Percentiles rank a stretch among this genome's conserved stretches.
Evolutionary conservation across 2,113 vertebrate genomes (phyloP).

Genomic region (Cottus gobio): DNA sequence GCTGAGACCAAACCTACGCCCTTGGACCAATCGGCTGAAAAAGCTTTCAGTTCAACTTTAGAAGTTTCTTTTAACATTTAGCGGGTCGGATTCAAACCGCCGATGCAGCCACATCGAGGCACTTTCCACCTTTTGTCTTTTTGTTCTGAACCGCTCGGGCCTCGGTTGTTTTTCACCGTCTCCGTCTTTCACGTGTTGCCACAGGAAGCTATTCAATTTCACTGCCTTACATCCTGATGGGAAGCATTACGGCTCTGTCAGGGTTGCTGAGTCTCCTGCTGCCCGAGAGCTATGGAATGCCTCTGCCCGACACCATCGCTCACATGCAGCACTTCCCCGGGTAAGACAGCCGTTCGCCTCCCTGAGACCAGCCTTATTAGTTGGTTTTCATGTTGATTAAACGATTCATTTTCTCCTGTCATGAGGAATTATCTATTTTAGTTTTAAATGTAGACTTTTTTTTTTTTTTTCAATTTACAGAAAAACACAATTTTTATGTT

Average conservation of each 20-base stretch:
- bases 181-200: slow-evolving; percentile 24
- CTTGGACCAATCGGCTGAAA: not conserved
- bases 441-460: not conserved
- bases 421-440: not conserved
- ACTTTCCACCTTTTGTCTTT: slow-evolving; percentile 10
- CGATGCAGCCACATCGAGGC: not conserved
- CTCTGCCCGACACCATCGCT: slow-evolving; percentile 89
- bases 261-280: slow-evolving; percentile 92
- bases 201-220: slow-evolving; percentile 87
- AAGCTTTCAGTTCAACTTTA: slow-evolving; percentile 19
- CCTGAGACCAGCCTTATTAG: not conserved
- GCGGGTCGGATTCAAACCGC: not conserved
- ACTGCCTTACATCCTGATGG: slow-evolving; percentile 91
- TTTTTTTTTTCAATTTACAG: not conserved
- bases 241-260: slow-evolving; percentile 85
- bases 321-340: slow-evolving; percentile 89
- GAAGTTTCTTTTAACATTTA: slow-evolving; percentile 4
- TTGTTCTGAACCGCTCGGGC: slow-evolving; percentile 1
- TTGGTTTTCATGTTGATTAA: not conserved
- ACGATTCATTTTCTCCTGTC: not conserved
- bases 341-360: slow-evolving; percentile 71
- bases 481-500: not conserved
- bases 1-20: too few relatives aligned
- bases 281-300: slow-evolving; percentile 87
- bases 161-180: slow-evolving; percentile 25